Conservation (phyloP, 2,888 invertebrate genomes). For the Altica lythri region DNA sequence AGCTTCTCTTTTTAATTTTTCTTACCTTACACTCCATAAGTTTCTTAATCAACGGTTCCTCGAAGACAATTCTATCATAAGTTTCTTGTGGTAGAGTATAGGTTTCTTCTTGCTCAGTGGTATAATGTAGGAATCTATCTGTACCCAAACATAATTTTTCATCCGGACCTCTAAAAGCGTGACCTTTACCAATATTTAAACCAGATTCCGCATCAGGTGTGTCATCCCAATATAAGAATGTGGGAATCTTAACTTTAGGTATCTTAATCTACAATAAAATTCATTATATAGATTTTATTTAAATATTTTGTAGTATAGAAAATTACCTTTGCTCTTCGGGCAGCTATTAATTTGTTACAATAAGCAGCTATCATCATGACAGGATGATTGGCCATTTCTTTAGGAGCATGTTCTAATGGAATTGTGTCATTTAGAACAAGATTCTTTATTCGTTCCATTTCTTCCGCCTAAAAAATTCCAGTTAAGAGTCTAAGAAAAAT, state of each 20-base stretch:
- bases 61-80: constrained; percentile 65
- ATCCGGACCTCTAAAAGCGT: constrained; percentile 51
- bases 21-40: constrained; percentile 65
- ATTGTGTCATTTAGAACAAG: constrained; percentile 71
- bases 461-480: too few relatives aligned
- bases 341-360: constrained; percentile 59
- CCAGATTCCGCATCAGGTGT: constrained; percentile 54
- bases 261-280: constrained; percentile 50
- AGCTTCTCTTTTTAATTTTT: too few relatives aligned
- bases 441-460: constrained; percentile 71
- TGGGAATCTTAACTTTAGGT: constrained; percentile 53
- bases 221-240: constrained; percentile 54
- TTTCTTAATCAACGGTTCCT: constrained; percentile 64
- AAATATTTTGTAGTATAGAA: background rate
- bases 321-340: constrained; percentile 60
- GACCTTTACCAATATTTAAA: constrained; percentile 58
- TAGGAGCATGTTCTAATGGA: constrained; percentile 68
- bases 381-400: constrained; percentile 69
- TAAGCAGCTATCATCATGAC: constrained; percentile 68
- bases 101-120: constrained; percentile 56
- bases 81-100: constrained; percentile 66
- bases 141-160: constrained; percentile 57
- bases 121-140: constrained; percentile 30
- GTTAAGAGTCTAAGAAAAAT: too few relatives aligned
- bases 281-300: background rate